phyloP scores from a whole-genome alignment of 2,888 invertebrate species.

The Lochmaea capreae region DNA sequence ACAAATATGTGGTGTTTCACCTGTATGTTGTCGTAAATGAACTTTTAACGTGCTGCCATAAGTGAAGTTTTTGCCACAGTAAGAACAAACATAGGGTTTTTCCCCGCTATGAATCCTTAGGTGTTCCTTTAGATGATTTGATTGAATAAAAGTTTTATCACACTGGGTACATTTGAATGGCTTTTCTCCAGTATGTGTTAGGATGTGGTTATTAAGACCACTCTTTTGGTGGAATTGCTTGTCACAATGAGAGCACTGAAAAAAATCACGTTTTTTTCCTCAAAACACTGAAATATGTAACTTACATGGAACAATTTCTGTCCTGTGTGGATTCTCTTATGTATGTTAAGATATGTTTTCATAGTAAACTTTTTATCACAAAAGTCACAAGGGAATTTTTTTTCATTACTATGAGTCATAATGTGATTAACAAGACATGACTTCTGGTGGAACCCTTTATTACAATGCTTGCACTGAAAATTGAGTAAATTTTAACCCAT shows the following conservation, averaged over 20 bases:
- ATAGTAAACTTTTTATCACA: constrained; percentile 52
- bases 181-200: constrained; percentile 58
- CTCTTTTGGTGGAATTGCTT: constrained; percentile 57
- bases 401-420: constrained; percentile 48
- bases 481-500: neutral
- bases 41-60: constrained; percentile 64
- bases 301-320: constrained; percentile 53
- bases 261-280: neutral
- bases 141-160: constrained; percentile 58
- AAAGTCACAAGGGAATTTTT: constrained; percentile 48
- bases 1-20: constrained; percentile 64
- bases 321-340: constrained; percentile 57
- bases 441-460: constrained; percentile 45
- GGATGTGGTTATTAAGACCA: constrained; percentile 56
- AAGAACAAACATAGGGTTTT: constrained; percentile 51
- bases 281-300: neutral
- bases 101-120: constrained; percentile 57
- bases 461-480: constrained; percentile 41
- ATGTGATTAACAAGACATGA: constrained; percentile 45
- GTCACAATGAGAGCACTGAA: constrained; percentile 54
- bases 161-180: constrained; percentile 64
- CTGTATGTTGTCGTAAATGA: constrained; percentile 64
- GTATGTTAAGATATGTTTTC: constrained; percentile 51
- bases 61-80: constrained; percentile 59
- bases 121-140: constrained; percentile 57